These are phyloP conservation scores for Fundulus diaphanus DNA, from an alignment of 2,797 vertebrate species.

Conservation along the genomic window DNA sequence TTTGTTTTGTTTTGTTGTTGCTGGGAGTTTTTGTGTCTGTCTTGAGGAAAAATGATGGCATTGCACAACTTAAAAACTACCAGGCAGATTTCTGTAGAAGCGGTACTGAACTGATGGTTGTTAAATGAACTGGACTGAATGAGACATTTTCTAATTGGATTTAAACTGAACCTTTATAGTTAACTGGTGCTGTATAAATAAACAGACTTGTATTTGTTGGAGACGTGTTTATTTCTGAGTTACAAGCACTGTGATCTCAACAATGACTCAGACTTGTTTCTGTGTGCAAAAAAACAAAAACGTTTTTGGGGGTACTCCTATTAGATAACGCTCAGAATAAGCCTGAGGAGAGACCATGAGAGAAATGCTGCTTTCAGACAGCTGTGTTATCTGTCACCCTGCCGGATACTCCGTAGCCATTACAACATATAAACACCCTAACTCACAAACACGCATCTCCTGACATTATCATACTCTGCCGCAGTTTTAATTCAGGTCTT, in stretches of 20 bases:
- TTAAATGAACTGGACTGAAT: not conserved
- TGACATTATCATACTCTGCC: not conserved
- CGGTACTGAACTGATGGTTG: too few relatives aligned
- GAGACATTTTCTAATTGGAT: too few relatives aligned
- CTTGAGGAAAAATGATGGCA: not conserved
- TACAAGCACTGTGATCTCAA: not conserved
- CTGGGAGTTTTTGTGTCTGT: not conserved
- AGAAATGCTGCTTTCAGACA: not conserved
- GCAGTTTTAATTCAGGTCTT: not conserved
- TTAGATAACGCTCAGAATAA: not conserved
- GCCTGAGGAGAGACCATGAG: not conserved
- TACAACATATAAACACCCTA: not conserved
- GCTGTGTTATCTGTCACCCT: not conserved
- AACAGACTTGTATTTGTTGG: not conserved
- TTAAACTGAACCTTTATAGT: too few relatives aligned
- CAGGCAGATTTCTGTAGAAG: not conserved
- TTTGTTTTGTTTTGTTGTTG: not conserved
- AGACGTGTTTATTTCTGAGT: not conserved
- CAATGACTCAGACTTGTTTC: not conserved
- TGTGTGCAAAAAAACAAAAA: too few relatives aligned
- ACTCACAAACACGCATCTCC: not conserved
- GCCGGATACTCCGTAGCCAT: not conserved
- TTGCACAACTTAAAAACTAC: not conserved
- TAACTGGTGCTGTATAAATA: not conserved
- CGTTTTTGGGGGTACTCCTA: too few relatives aligned